phyloP scores from a whole-genome alignment of 2,113 vertebrate genomes.

The Meriones unguiculatus region DNA sequence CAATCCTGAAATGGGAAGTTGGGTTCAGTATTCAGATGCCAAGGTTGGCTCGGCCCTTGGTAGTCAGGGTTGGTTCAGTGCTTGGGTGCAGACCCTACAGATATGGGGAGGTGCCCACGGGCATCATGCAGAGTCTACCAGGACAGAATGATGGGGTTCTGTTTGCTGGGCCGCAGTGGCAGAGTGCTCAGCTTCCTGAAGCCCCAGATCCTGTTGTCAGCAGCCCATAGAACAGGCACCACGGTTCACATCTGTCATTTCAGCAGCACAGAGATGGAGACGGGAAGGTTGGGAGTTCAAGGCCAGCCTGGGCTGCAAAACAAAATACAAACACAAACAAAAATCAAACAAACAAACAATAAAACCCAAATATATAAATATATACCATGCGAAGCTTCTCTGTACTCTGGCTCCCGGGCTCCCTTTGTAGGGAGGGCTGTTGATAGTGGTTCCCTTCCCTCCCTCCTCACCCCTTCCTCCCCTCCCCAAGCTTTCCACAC shows the following conservation, averaged over 20 bases:
- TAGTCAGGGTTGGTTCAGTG: background rate
- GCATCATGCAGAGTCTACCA: fast-evolving
- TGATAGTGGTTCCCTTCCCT: too few relatives aligned
- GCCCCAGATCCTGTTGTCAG: background rate
- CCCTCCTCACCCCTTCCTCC: too few relatives aligned
- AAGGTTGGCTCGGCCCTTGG: background rate
- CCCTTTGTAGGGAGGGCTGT: background rate
- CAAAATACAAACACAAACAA: too few relatives aligned
- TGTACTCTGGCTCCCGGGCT: background rate
- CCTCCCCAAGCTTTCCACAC: background rate
- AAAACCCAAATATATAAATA: background rate
- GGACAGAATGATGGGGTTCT: conserved; percentile 57
- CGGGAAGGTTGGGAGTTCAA: background rate
- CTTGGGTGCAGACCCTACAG: background rate
- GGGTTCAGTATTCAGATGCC: background rate
- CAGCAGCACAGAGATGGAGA: background rate
- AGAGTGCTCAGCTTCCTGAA: background rate
- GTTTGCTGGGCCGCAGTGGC: background rate
- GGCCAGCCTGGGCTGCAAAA: background rate
- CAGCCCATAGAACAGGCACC: too few relatives aligned
- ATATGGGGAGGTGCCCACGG: background rate
- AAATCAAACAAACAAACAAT: background rate
- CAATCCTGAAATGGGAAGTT: background rate
- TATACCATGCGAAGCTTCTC: background rate
- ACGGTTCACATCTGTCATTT: background rate